Conservation (phyloP, 2,113 vertebrate species). For the Brienomyrus longianalis region DNA sequence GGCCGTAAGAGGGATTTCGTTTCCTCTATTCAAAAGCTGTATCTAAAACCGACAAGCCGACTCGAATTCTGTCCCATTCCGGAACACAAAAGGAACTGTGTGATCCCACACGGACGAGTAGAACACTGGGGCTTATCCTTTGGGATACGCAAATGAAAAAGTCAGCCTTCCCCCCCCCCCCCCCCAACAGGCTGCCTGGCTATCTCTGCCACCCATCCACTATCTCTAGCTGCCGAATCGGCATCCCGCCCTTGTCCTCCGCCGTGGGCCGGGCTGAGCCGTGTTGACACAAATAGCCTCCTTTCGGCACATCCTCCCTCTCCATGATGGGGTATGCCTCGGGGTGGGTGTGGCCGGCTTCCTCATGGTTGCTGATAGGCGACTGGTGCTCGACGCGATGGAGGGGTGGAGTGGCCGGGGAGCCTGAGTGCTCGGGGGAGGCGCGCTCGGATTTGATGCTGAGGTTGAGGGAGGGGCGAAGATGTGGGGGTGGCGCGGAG, state of each 20-base stretch:
- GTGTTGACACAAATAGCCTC: constrained; percentile 50
- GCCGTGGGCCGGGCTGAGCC: constrained; percentile 43
- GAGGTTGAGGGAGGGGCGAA: constrained; percentile 55
- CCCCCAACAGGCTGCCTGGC: constrained; percentile 27
- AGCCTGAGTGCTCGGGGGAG: constrained; percentile 68
- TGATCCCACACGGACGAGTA: neutral
- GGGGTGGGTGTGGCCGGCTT: constrained; percentile 33
- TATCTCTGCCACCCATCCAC: constrained; percentile 79
- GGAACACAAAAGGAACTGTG: neutral
- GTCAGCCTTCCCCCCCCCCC: neutral
- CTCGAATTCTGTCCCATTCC: neutral
- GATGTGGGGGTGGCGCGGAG: constrained; percentile 45
- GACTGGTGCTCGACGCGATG: constrained; percentile 48
- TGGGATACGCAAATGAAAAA: neutral
- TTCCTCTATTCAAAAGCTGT: neutral
- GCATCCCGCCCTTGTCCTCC: constrained; percentile 49
- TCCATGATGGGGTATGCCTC: constrained; percentile 44
- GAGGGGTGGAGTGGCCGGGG: constrained; percentile 51
- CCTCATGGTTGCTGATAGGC: constrained; percentile 45
- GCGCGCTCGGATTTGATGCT: constrained; percentile 82
- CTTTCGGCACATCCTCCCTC: constrained; percentile 59
- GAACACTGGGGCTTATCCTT: neutral
- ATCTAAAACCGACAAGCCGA: neutral
- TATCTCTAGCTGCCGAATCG: constrained; percentile 53
- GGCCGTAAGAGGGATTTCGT: neutral